Evolutionary conservation across 2,797 vertebrate species (phyloP).

Genomic region (Dermochelys coriacea): DNA sequence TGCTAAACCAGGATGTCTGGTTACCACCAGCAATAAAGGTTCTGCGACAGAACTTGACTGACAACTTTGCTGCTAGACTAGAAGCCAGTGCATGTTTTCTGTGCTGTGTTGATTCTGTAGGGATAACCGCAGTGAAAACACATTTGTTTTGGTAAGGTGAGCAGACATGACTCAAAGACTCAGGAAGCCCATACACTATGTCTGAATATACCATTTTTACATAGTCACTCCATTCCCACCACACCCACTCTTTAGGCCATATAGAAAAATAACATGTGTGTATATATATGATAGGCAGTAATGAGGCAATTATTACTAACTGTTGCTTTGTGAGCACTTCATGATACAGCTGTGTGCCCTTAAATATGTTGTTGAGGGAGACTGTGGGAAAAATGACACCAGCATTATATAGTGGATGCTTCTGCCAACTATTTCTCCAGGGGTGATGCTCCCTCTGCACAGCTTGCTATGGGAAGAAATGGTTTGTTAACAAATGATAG

Average conservation of each 20-base stretch:
- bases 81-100: background rate
- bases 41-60: background rate
- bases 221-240: background rate
- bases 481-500: background rate
- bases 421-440: background rate
- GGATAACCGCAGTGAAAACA: rapidly evolving
- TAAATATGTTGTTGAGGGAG: background rate
- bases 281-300: background rate
- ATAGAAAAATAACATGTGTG: background rate
- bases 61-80: background rate
- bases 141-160: background rate
- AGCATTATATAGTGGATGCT: background rate
- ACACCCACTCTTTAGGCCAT: background rate
- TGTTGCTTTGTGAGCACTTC: background rate
- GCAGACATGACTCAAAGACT: background rate
- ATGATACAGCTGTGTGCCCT: background rate
- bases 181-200: background rate
- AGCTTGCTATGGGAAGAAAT: background rate
- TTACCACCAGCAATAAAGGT: background rate
- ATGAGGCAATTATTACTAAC: background rate
- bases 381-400: rapidly evolving
- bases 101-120: background rate
- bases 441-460: background rate
- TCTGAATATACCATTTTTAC: background rate
- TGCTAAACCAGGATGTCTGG: background rate